Base-by-base conservation (phyloP, 1,140 invertebrate genomes). In the Pomacea maculata region DNA sequence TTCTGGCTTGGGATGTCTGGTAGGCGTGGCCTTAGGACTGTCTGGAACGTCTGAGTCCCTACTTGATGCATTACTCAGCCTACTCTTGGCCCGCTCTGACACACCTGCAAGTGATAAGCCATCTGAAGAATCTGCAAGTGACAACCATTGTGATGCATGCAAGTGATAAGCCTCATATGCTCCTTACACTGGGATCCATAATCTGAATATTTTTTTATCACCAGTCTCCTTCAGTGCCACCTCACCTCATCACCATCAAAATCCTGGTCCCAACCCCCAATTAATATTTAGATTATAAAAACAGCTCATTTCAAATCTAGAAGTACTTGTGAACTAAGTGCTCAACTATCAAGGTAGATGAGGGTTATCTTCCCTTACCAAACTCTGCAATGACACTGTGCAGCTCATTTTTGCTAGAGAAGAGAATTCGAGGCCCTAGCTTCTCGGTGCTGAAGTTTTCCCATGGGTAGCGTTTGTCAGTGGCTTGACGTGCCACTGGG, bases 321-420 rank as follows among this genome's bases (percentile, higher is more conserved):
- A 45, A 4, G 3, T 45, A 45, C 34, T 45, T 45, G 6, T 70
- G 11, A 61, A 61, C 57, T 61, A 14, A 61, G 57, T 8, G 9
- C 11, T 61, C 11, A 61, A 17, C 55, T 68, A 14, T 17, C 29
- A 14, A 78, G 29, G 52, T 6, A 34, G 67, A 14, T 19, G 19
- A 19, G 21, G 19, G 61, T 80, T 21, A 76, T 52, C 21, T 25
- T 7, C 29, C 79, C 85, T 85, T 85, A 90, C 90, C 89, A 87
- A 89, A 89, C 64, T 90, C 86, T 71, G 84, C 74, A 52, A 87
- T 85, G n/a, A 83, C 83, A 55, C 87, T 83, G 65, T 96, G 95
- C 90, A 95, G 94, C 91, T 98, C 97, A 64, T 96, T 92, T 80
- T 94, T 94, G 1, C 94, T 95, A 21, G 94, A 94, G 88, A 97